These are phyloP conservation scores for Cirrhinus mrigala DNA, from an alignment of 2,797 vertebrate genomes.

Conservation along the genomic window DNA sequence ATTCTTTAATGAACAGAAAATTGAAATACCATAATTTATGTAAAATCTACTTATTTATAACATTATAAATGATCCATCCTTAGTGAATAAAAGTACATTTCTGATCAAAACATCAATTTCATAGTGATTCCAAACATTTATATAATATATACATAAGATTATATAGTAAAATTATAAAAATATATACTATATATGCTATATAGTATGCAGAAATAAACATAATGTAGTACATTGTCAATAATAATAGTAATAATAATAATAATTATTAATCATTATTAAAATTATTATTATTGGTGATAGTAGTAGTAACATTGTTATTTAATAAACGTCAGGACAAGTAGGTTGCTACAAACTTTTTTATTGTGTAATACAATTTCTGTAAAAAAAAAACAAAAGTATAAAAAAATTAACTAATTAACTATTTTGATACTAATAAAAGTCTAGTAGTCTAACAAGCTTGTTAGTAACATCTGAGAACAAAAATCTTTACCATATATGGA, in stretches of 20 bases:
- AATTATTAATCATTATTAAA: background rate
- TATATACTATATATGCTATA: background rate
- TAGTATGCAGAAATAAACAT: background rate
- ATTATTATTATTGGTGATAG: background rate
- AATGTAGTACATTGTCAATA: background rate
- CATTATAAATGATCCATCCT: background rate
- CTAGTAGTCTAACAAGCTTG: background rate
- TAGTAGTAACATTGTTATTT: background rate
- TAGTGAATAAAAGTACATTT: background rate
- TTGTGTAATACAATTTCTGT: background rate
- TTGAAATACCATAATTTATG: background rate
- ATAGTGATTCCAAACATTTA: too few relatives aligned
- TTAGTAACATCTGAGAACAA: background rate
- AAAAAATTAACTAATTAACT: background rate
- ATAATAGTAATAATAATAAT: background rate
- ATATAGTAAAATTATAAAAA: background rate
- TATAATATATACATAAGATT: too few relatives aligned
- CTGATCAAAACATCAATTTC: too few relatives aligned
- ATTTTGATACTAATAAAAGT: background rate
- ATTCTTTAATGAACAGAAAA: background rate
- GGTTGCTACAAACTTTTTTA: conserved; percentile 24
- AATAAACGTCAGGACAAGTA: conserved; percentile 13
- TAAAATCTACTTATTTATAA: background rate
- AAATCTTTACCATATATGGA: background rate
- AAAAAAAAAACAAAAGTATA: background rate